Conservation (phyloP, 2,888 invertebrate species). For the Hypolimnas misippus region DNA sequence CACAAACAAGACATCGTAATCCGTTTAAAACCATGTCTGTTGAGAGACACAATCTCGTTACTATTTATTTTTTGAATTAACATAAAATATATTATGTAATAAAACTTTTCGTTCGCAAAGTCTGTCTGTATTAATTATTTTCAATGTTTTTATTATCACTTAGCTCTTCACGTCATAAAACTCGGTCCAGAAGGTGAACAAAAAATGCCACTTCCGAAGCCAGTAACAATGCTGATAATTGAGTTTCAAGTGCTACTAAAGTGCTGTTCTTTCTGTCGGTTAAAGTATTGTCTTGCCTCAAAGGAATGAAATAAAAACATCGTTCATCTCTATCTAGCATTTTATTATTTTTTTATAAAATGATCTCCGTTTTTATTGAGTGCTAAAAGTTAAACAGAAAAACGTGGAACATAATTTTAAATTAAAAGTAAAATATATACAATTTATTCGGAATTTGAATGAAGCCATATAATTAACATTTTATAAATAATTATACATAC, state of each 20-base stretch:
- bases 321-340: not conserved
- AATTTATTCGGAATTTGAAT: no score
- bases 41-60: no score
- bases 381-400: not conserved
- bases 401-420: no score
- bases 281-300: constrained; percentile 20
- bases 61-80: no score
- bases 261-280: constrained; percentile 24
- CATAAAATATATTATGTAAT: no score
- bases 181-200: constrained; percentile 3
- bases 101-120: not conserved
- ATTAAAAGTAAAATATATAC: no score
- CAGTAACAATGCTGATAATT: constrained; percentile 28
- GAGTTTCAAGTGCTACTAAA: constrained; percentile 30
- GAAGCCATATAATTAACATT: no score
- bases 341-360: not conserved
- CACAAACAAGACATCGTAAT: no score
- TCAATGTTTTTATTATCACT: not conserved
- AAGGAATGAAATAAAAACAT: not conserved
- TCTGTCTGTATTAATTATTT: not conserved
- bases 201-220: constrained; percentile 23
- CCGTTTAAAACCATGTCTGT: no score
- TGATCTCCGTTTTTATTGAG: not conserved
- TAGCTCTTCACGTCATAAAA: constrained; percentile 12
- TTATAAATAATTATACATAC: no score